Conservation (phyloP, 2,113 vertebrate species). For the Cercocebus atys region DNA sequence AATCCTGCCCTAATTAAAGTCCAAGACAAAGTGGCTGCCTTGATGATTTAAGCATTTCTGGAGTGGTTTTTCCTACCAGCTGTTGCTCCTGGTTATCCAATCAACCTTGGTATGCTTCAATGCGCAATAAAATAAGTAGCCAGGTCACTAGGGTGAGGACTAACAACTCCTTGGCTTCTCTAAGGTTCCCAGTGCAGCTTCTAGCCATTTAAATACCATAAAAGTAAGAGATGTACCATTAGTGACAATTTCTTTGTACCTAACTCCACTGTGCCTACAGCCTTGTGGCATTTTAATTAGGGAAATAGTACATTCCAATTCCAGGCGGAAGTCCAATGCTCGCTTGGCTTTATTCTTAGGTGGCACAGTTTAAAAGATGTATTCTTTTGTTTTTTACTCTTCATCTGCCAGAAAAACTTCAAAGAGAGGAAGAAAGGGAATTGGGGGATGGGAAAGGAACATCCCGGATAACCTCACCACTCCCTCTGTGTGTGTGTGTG, state of each 20-base stretch:
- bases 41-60: background rate
- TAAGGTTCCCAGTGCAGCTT: background rate
- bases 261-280: slow-evolving; percentile 27
- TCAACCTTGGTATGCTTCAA: background rate
- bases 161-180: background rate
- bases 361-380: slow-evolving; percentile 26
- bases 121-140: slow-evolving; percentile 8
- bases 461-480: background rate
- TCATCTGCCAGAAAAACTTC: slow-evolving; percentile 1
- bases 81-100: slow-evolving; percentile 10
- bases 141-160: slow-evolving; percentile 19
- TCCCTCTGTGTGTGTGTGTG: background rate
- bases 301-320: slow-evolving; percentile 38
- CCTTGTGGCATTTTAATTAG: slow-evolving; percentile 70
- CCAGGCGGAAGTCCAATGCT: slow-evolving; percentile 53
- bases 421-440: background rate
- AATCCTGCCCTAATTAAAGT: slow-evolving; percentile 34
- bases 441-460: background rate
- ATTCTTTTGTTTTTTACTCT: background rate
- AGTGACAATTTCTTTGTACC: slow-evolving; percentile 61
- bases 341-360: slow-evolving; percentile 31
- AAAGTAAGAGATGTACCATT: slow-evolving; percentile 48
- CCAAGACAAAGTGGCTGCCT: background rate
- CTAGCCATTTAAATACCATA: slow-evolving; percentile 19
- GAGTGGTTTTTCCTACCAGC: background rate